phyloP scores from a whole-genome alignment of 2,113 vertebrate species.

The Calyptomena viridis region DNA sequence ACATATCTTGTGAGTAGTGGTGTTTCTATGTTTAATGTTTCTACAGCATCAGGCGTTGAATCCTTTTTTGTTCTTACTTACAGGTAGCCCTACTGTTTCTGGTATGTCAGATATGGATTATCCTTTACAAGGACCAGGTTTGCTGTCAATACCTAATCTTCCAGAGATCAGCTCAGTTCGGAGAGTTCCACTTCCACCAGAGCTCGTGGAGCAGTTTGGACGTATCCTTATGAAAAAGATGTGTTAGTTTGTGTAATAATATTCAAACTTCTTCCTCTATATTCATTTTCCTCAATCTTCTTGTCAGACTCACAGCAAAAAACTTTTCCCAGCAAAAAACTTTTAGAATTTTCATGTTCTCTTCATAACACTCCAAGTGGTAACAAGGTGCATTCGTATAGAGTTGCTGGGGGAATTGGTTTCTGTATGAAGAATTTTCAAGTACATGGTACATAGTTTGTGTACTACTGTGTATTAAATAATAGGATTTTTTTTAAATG shows the following conservation, averaged over 20 bases:
- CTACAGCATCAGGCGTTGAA: not conserved
- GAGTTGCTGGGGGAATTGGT: not conserved
- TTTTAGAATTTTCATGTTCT: fast-evolving
- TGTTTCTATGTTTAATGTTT: not conserved
- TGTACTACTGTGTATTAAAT: not conserved
- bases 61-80: not conserved
- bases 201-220: conserved; percentile 96
- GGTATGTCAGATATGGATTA: conserved; percentile 98
- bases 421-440: not conserved
- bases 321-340: not conserved
- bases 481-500: not conserved
- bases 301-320: not conserved
- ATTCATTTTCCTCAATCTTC: not conserved
- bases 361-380: not conserved
- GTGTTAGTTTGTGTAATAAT: not conserved
- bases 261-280: fast-evolving
- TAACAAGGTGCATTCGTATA: not conserved
- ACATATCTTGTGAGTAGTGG: fast-evolving
- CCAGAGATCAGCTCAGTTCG: conserved; percentile 91
- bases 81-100: conserved; percentile 90
- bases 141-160: conserved; percentile 88
- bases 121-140: conserved; percentile 90
- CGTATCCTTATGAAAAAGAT: conserved; percentile 86
- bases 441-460: not conserved
- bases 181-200: conserved; percentile 91